Base-by-base conservation (phyloP, 2,888 invertebrate genomes). In the Scrobipalpa costella region DNA sequence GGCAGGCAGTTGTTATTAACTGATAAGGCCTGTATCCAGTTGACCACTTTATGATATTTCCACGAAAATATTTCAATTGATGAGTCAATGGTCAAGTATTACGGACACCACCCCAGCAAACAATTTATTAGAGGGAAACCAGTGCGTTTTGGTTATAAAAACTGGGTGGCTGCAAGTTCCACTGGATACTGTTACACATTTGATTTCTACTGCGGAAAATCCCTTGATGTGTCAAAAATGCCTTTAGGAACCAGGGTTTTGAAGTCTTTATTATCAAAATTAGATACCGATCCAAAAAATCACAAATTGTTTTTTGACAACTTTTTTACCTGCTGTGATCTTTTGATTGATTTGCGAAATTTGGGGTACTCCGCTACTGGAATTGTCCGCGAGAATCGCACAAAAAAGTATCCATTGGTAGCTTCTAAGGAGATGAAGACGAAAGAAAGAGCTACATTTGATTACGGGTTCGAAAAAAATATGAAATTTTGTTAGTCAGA, bases 91-190 rank as follows among this genome's bases (percentile, higher is more conserved):
- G 68, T 74, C n/a, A 64, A 71, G 68, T 73, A 71, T 61, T 75
- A 62, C 64, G 72, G 73, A 0, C 71, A 69, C 47, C 69, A 74
- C 65, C 61, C 67, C 3, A 40, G 69, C 3, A 74, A 77, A 64
- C 72, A 74, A 65, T 75, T 71, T 57, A 76, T 75, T 49, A 63
- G 66, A 36, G 70, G 72, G 7, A 76, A 76, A 63, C 73, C 75
- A 57, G 68, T 78, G 13, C 62, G 73, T 7, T 75, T 76, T 68
- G 73, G 73, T 15, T 76, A 70, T 63, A 75, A 75, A 64, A 69
- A 75, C 49, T 76, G 72, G 75, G 66, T 71, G 65, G 63, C 70
- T 38, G 69, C 71, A 17, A 72, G 72, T 65, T 68, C 72, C 3
- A 63, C 63, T n/a, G 70, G 70, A 8, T 73, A 72, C 61, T 71